Percentiles rank a stretch among this genome's conserved stretches.
phyloP scores from a whole-genome alignment of 2,888 invertebrate species.

The Mellilla xanthometata region DNA sequence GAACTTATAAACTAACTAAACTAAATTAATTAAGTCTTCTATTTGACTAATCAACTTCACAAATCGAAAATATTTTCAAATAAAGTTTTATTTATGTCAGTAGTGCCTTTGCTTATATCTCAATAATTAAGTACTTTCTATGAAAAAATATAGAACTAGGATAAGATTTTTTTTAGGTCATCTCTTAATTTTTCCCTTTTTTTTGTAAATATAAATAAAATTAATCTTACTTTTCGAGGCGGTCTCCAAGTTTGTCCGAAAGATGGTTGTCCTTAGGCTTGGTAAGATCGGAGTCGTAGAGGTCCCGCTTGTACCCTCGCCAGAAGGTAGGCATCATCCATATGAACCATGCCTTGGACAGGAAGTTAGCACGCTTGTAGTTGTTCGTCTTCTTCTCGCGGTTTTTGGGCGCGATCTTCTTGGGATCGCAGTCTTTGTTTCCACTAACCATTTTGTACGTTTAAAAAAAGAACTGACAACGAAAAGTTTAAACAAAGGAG shows the following conservation, averaged over 20 bases:
- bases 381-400: slow-evolving; percentile 76
- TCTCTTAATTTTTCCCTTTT: no score
- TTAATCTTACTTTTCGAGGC: slow-evolving; percentile 79
- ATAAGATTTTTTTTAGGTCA: no score
- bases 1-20: no score
- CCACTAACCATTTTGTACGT: slow-evolving; percentile 73
- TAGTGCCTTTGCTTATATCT: no score
- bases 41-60: no score
- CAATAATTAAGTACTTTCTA: no score
- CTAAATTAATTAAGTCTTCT: no score
- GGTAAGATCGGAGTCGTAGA: slow-evolving; percentile 87
- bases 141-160: no score
- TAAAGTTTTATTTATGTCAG: no score
- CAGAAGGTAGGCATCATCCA: slow-evolving; percentile 82
- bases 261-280: slow-evolving; percentile 86
- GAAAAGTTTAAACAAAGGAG: slow-evolving; percentile 8
- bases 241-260: slow-evolving; percentile 84
- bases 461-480: slow-evolving; percentile 8
- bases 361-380: slow-evolving; percentile 65
- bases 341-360: slow-evolving; percentile 73
- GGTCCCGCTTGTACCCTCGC: slow-evolving; percentile 84
- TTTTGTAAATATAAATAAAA: no score
- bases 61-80: no score
- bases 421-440: slow-evolving; percentile 67
- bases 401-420: slow-evolving; percentile 71